Percentiles rank a stretch among this genome's conserved stretches.
These are phyloP conservation scores for Phoenoteleia sp. DNA, from an alignment of 2,888 invertebrate species.

Conservation along the genomic window DNA sequence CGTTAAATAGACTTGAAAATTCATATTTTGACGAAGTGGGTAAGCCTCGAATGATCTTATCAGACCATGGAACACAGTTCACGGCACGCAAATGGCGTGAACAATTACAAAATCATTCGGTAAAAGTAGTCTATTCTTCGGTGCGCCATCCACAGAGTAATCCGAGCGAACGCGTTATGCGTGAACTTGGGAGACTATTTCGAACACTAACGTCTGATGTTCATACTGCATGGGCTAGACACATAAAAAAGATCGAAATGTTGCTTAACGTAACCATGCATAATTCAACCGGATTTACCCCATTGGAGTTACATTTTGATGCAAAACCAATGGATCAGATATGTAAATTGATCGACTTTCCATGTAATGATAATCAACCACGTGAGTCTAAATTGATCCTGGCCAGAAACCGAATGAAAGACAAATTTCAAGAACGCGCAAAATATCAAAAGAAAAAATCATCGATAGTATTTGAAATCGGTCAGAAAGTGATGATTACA, in stretches of 20 bases:
- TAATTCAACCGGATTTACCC: background rate
- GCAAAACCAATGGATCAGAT: background rate
- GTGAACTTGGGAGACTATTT: conserved; percentile 6
- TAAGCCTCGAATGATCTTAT: conserved; percentile 15
- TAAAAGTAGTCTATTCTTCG: conserved; percentile 1
- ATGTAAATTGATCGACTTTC: background rate
- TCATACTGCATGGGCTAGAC: background rate
- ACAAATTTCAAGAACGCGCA: conserved; percentile 26
- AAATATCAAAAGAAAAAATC: conserved; percentile 13
- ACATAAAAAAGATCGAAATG: background rate
- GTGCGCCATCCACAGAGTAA: conserved; percentile 35
- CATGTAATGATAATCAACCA: background rate
- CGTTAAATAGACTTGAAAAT: background rate
- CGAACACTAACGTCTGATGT: background rate
- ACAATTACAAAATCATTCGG: background rate
- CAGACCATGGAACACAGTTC: conserved; percentile 39
- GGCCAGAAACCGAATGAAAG: background rate
- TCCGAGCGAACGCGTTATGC: conserved; percentile 18
- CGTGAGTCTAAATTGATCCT: background rate
- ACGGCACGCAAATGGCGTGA: background rate
- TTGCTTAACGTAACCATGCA: background rate
- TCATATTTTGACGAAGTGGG: conserved; percentile 7
- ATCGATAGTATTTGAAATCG: background rate
- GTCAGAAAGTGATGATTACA: conserved; percentile 16
- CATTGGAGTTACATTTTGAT: background rate